A percentile compares a stretch with the other conserved stretches of the same genome.
These are phyloP conservation scores for Calephelis perditalis DNA, from an alignment of 2,888 invertebrate species.

Conservation along the genomic window DNA sequence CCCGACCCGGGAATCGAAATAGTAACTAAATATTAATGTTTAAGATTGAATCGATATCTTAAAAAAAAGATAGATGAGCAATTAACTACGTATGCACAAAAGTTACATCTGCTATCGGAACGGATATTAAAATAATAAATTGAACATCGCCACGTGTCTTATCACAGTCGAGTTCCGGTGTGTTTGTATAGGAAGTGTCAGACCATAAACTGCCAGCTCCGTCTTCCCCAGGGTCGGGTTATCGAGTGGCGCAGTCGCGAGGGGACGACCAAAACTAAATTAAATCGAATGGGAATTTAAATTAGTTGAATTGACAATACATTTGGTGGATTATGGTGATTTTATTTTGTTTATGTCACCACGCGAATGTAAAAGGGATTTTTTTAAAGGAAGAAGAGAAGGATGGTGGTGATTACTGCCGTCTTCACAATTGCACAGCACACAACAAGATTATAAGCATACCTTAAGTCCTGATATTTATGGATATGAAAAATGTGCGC, in stretches of 20 bases:
- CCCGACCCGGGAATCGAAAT: no score
- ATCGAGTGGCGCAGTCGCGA: slow-evolving; percentile 36
- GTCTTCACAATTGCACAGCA: no score
- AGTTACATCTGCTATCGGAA: neutral
- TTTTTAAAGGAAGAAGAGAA: no score
- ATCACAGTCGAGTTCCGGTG: slow-evolving; percentile 14
- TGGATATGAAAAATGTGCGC: no score
- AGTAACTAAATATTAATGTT: no score
- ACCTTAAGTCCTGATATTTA: no score
- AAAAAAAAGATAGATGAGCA: no score
- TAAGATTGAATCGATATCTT: no score
- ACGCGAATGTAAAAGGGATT: no score
- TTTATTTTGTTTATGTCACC: neutral
- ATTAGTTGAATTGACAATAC: slow-evolving; percentile 28
- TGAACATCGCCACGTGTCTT: slow-evolving; percentile 15
- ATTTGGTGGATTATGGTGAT: slow-evolving; percentile 2
- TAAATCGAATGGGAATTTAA: slow-evolving; percentile 37
- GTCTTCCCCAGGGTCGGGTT: slow-evolving; percentile 35
- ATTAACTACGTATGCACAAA: no score
- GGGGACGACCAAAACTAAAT: slow-evolving; percentile 32
- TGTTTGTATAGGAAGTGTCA: slow-evolving; percentile 3
- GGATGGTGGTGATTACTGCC: no score
- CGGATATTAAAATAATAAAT: slow-evolving; percentile 19
- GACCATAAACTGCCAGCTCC: slow-evolving; percentile 8
- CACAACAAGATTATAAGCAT: no score